Conservation (phyloP, 1,140 invertebrate species). For the Nymphalis io region DNA sequence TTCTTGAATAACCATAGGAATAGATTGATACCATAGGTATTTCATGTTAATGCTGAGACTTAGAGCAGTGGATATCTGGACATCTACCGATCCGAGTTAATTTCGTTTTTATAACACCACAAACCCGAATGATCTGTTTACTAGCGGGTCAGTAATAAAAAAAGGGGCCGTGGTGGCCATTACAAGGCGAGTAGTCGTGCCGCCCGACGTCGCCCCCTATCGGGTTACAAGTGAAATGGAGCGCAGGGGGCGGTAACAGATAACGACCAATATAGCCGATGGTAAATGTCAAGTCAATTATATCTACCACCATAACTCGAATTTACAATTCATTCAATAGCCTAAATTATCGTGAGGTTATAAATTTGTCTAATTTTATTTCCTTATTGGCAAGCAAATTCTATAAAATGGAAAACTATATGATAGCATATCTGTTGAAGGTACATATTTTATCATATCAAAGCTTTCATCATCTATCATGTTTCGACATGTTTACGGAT, state of each 20-base stretch:
- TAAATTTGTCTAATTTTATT: constrained; percentile 3
- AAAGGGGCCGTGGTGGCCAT: constrained; percentile 77
- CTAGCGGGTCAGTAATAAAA: constrained; percentile 80
- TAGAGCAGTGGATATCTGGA: constrained; percentile 64
- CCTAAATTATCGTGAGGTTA: constrained; percentile 18
- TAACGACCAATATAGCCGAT: constrained; percentile 75
- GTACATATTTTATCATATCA: constrained; percentile 72
- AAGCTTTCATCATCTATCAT: constrained; percentile 75
- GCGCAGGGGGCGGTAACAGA: constrained; percentile 74
- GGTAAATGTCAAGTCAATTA: constrained; percentile 72
- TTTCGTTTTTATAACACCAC: constrained; percentile 80
- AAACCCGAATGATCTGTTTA: constrained; percentile 80
- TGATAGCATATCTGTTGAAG: constrained; percentile 50
- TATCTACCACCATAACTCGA: constrained; percentile 42
- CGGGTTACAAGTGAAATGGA: constrained; percentile 78
- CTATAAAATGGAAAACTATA: constrained; percentile 47
- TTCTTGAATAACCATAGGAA: background rate
- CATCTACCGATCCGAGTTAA: constrained; percentile 74
- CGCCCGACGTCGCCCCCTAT: constrained; percentile 75
- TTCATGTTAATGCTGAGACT: constrained; percentile 63
- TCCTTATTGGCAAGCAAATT: constrained; percentile 16
- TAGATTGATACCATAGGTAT: constrained; percentile 40
- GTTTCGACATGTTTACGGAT: constrained; percentile 72
- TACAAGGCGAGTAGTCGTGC: constrained; percentile 68
- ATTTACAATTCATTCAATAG: constrained; percentile 17